Percentiles rank a stretch among this genome's conserved stretches.
phyloP scores from a whole-genome alignment of 2,797 vertebrate genomes.

The Tenualosa ilisha region DNA sequence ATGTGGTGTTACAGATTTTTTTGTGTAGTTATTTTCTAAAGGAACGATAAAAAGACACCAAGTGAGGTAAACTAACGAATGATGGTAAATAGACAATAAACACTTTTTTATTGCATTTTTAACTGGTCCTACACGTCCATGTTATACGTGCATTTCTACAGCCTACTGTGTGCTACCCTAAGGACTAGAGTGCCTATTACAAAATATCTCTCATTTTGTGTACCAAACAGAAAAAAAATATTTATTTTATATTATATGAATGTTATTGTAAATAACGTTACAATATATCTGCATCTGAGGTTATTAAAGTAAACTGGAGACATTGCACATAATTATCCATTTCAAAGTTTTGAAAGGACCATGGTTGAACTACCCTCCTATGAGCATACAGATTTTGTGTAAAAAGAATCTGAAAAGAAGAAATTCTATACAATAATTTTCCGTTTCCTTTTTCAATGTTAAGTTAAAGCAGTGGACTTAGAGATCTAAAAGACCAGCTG shows the following conservation, averaged over 20 bases:
- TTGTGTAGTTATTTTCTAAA: too few relatives aligned
- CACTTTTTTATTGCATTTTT: neutral
- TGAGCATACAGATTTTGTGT: neutral
- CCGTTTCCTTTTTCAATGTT: neutral
- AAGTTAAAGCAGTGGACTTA: neutral
- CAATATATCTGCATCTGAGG: too few relatives aligned
- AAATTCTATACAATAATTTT: neutral
- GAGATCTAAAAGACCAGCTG: constrained; percentile 9
- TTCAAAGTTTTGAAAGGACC: too few relatives aligned
- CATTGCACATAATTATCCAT: too few relatives aligned
- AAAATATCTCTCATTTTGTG: neutral
- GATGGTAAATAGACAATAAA: neutral
- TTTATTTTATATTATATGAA: neutral
- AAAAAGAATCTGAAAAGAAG: neutral
- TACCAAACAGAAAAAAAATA: neutral
- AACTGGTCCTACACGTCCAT: neutral
- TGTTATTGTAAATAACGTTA: too few relatives aligned
- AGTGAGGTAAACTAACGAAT: neutral
- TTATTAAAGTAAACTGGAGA: too few relatives aligned
- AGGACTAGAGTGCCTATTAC: neutral
- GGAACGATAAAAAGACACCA: neutral
- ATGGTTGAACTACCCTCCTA: neutral
- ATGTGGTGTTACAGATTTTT: neutral
- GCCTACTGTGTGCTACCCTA: neutral
- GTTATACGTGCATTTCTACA: too few relatives aligned